Evolutionary conservation across 2,113 vertebrate species (phyloP).

Genomic region (Beaufortia kweichowensis): DNA sequence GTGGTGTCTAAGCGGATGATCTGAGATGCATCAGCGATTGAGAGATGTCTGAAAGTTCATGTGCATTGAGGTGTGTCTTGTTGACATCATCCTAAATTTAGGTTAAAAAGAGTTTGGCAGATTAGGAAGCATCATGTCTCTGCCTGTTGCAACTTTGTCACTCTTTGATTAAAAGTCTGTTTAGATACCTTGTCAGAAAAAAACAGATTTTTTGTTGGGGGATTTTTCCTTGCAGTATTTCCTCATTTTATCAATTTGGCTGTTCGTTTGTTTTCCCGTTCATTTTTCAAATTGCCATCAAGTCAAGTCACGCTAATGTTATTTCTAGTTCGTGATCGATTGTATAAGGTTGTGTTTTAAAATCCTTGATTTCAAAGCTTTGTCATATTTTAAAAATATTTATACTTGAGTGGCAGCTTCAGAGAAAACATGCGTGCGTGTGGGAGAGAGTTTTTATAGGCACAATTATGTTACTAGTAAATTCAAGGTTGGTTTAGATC

Average conservation of each 20-base stretch:
- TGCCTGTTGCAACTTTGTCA: slow-evolving; percentile 17
- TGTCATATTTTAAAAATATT: slow-evolving; percentile 11
- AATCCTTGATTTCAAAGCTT: background rate
- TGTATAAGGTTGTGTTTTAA: background rate
- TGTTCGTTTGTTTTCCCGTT: background rate
- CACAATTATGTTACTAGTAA: background rate
- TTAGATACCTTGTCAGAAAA: background rate
- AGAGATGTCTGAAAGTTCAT: background rate
- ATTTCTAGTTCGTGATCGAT: background rate
- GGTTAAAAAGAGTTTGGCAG: slow-evolving; percentile 1
- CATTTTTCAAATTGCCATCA: background rate
- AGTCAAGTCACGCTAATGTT: slow-evolving; percentile 14
- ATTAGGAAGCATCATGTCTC: slow-evolving; percentile 13
- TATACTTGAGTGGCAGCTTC: background rate
- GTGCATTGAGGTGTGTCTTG: background rate
- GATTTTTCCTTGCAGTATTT: slow-evolving; percentile 5
- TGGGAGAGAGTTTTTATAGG: background rate
- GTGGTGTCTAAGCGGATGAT: background rate
- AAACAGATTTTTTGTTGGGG: background rate
- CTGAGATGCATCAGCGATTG: background rate
- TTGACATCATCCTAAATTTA: background rate
- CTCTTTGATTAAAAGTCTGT: background rate
- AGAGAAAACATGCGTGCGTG: background rate
- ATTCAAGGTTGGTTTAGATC: background rate
- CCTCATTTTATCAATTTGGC: slow-evolving; percentile 11